Base-by-base conservation (phyloP, 2,888 invertebrate species). In the Lasioglossum zephyrum region DNA sequence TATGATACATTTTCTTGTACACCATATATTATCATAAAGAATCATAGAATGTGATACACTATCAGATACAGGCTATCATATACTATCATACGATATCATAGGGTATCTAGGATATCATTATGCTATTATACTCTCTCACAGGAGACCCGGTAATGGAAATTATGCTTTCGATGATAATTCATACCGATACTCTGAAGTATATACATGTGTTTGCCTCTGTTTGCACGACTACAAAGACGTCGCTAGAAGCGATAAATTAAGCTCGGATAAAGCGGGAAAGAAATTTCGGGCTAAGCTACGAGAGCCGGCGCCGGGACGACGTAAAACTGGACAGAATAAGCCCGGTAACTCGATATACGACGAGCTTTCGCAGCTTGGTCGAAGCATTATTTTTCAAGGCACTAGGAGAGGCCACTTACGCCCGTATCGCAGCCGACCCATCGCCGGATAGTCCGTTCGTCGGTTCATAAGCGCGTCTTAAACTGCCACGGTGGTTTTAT, bases 401-500 rank as follows among this genome's bases (percentile, higher is more conserved):
- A 80, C 76, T 87, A n/a, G 44, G 57, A 70, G 49, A 70, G 57
- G 41, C 69, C 77, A 73, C 72, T 77, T 79, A 53, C 49, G 66
- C 66, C 63, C 66, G 74, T 81, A 83, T 83, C 73, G 26, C 36
- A 63, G 26, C 26, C 47, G 36, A 44, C 47, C 60, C 77, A 81
- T 79, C 60, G 76, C 16, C 39, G 53, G 63, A 13, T 63, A 18
- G 63, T 31, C 39, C 70, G 57, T 47, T 75, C 69, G 72, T 4
- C 36, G 49, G 18, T 79, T 26, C 60, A 16, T 49, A 49, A 47
- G 18, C 41, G 22, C 53, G 22, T 49, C 80, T 63, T 60, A 72
- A 88, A 88, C 70, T 44, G 26, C 69, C 22, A 77, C 41, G 49
- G 60, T 53, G 70, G 74, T 63, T 36, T 86, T 57, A 73, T 60